Percentiles rank a stretch among this genome's conserved stretches.
Evolutionary conservation across 2,888 invertebrate species (phyloP).

Genomic region (Netelia virgata): DNA sequence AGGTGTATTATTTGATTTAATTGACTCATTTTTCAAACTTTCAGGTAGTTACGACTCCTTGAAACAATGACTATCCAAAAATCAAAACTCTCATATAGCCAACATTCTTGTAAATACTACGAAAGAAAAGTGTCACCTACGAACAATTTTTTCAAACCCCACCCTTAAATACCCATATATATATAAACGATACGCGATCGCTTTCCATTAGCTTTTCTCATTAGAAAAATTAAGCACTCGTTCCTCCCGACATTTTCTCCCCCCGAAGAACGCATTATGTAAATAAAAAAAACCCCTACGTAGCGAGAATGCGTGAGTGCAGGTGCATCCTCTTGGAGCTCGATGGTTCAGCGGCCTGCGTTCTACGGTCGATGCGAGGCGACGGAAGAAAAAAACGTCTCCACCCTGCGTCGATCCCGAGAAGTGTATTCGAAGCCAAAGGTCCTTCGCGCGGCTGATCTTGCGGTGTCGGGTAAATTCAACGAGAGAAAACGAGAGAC

Average conservation of each 20-base stretch:
- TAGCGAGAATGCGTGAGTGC: constrained; percentile 48
- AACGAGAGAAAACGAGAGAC: constrained; percentile 35
- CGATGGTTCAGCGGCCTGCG: constrained; percentile 35
- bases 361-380: constrained; percentile 5
- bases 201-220: constrained; percentile 36
- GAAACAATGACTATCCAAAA: too few relatives aligned
- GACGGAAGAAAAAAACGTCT: constrained; percentile 32
- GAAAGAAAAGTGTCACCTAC: neutral
- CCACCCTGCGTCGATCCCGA: constrained; percentile 34
- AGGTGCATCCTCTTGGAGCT: constrained; percentile 62
- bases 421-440: constrained; percentile 33
- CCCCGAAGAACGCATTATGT: constrained; percentile 21
- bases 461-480: constrained; percentile 7
- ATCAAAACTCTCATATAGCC: too few relatives aligned
- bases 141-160: neutral
- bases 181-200: constrained; percentile 3
- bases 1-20: too few relatives aligned
- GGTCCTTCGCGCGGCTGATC: constrained; percentile 24
- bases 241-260: constrained; percentile 1
- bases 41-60: too few relatives aligned
- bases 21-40: too few relatives aligned
- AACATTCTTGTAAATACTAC: neutral
- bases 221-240: constrained; percentile 48
- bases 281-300: neutral
- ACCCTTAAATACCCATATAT: neutral